These are phyloP conservation scores for Boloria euphrosyne DNA, from an alignment of 2,888 invertebrate genomes.

Conservation along the genomic window DNA sequence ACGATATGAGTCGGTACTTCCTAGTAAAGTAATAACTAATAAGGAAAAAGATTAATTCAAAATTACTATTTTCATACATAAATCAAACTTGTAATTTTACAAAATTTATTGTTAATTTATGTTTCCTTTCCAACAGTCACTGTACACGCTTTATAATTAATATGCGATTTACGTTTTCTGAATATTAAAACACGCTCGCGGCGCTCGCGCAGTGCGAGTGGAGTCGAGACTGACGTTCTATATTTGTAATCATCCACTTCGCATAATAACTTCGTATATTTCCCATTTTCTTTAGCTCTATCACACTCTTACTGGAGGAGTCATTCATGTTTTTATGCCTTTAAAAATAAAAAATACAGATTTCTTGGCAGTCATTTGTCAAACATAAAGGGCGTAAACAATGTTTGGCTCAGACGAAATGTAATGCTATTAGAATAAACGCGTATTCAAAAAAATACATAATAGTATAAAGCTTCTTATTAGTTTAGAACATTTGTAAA, in stretches of 20 bases:
- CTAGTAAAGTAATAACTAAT: constrained; percentile 16
- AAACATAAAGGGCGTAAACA: neutral
- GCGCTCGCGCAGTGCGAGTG: constrained; percentile 65
- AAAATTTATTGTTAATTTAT: constrained; percentile 7
- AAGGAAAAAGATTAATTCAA: constrained; percentile 15
- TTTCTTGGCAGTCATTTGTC: constrained; percentile 41
- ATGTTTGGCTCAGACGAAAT: neutral
- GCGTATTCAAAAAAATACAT: no score
- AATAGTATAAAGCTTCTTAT: no score
- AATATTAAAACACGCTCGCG: constrained; percentile 44
- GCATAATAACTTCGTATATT: constrained; percentile 77
- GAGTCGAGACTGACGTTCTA: constrained; percentile 74
- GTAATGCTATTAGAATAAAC: no score
- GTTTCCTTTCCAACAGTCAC: constrained; percentile 20
- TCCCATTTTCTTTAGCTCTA: constrained; percentile 64
- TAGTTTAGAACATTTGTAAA: no score
- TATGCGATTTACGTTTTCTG: constrained; percentile 15
- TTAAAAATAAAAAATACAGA: constrained; percentile 34
- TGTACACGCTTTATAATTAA: constrained; percentile 23
- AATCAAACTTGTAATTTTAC: constrained; percentile 6
- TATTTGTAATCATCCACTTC: constrained; percentile 69
- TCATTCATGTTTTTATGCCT: constrained; percentile 52
- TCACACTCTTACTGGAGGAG: constrained; percentile 65
- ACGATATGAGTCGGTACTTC: constrained; percentile 11
- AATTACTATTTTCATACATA: constrained; percentile 6